Conservation (phyloP, 2,113 vertebrate species). For the Oncorhynchus mykiss region DNA sequence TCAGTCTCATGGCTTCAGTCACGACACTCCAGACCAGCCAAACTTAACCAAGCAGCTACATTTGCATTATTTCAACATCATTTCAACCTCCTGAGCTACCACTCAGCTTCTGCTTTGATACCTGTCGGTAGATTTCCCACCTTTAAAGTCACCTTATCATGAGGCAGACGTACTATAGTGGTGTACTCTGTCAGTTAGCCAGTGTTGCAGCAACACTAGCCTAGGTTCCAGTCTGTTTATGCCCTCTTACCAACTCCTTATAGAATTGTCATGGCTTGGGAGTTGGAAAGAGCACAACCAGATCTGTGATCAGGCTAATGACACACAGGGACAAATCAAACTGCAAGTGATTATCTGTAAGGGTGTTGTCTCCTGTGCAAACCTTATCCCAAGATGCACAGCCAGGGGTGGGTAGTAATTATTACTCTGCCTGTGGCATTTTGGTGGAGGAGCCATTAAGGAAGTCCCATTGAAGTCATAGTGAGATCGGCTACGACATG, state of each 20-base stretch:
- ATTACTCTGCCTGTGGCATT: neutral
- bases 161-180: neutral
- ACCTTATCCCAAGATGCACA: neutral
- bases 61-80: conserved; percentile 20
- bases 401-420: neutral
- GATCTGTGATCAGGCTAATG: too few relatives aligned
- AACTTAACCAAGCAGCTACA: conserved; percentile 22
- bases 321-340: neutral
- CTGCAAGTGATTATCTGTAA: neutral
- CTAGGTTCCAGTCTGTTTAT: too few relatives aligned
- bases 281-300: too few relatives aligned
- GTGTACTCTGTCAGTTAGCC: too few relatives aligned
- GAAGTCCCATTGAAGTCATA: neutral
- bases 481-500: too few relatives aligned
- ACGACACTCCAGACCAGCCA: conserved; percentile 21
- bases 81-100: neutral
- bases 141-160: neutral
- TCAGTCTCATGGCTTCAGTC: conserved; percentile 34
- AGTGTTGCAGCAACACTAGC: too few relatives aligned
- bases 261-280: neutral
- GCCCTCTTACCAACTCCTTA: too few relatives aligned
- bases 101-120: neutral
- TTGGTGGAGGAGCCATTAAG: neutral
- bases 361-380: neutral
- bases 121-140: neutral